These are phyloP conservation scores for Paramormyrops hopkinsi DNA, from an alignment of 2,797 vertebrate species.

Conservation along the genomic window DNA sequence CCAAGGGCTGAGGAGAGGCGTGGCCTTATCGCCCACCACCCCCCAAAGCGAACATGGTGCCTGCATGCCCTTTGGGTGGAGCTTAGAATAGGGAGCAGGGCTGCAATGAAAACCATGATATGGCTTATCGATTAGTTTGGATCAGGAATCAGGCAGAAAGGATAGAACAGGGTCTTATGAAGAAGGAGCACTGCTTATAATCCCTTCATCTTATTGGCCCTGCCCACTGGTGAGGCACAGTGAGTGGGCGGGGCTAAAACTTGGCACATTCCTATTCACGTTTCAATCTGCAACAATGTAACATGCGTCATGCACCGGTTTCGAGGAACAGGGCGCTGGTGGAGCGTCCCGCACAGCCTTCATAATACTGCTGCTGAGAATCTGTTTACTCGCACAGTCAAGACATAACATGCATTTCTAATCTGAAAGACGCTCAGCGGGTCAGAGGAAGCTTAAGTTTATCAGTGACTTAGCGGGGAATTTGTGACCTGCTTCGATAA, in stretches of 20 bases:
- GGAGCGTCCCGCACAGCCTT: background rate
- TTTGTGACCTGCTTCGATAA: constrained; percentile 6
- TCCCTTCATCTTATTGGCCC: background rate
- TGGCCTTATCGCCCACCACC: background rate
- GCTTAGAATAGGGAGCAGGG: background rate
- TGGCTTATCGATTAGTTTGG: constrained; percentile 11
- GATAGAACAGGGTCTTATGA: background rate
- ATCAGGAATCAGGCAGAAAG: constrained; percentile 15
- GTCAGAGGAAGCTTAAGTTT: constrained; percentile 3
- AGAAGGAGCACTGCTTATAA: background rate
- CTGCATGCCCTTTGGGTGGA: background rate
- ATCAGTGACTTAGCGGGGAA: constrained; percentile 1
- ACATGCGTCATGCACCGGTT: background rate
- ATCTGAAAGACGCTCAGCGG: background rate
- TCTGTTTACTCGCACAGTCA: background rate
- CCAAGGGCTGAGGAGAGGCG: background rate
- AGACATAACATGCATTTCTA: background rate
- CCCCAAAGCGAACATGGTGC: background rate
- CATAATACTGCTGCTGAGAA: background rate
- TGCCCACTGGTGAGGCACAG: background rate
- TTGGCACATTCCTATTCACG: background rate
- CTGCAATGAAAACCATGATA: background rate
- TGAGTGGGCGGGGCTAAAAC: background rate
- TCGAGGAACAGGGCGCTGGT: background rate
- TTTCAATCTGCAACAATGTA: background rate